phyloP scores from a whole-genome alignment of 2,888 invertebrate species.

The Plemyria rubiginata region DNA sequence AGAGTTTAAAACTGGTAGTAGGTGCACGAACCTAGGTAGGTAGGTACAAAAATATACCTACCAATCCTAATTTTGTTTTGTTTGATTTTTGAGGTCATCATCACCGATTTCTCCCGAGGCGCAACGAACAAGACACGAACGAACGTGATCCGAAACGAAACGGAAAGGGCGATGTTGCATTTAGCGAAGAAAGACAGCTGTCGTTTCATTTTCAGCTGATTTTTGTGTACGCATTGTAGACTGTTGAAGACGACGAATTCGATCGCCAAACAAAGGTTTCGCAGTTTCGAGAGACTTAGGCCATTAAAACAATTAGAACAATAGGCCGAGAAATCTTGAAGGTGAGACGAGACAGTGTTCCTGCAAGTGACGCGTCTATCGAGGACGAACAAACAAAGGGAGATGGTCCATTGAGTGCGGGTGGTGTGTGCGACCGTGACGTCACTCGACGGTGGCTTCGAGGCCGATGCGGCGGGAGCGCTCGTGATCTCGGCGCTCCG shows the following conservation, averaged over 20 bases:
- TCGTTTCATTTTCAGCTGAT: constrained; percentile 84
- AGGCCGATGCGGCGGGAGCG: constrained; percentile 79
- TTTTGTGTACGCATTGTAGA: constrained; percentile 79
- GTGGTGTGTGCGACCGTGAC: constrained; percentile 77
- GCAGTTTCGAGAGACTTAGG: constrained; percentile 40
- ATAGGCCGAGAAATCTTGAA: constrained; percentile 19
- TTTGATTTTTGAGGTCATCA: constrained; percentile 15
- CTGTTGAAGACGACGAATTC: constrained; percentile 54
- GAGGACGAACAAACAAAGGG: constrained; percentile 80
- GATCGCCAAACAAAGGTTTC: constrained; percentile 47
- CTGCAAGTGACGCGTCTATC: constrained; percentile 36
- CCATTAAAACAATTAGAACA: too few relatives aligned
- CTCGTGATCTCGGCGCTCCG: constrained; percentile 76
- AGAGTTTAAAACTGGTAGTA: too few relatives aligned
- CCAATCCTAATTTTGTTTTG: constrained; percentile 25
- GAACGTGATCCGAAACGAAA: constrained; percentile 73
- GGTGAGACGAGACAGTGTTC: constrained; percentile 45
- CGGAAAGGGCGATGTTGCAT: constrained; percentile 67
- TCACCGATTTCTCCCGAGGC: constrained; percentile 52
- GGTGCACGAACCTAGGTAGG: too few relatives aligned
- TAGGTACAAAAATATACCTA: too few relatives aligned
- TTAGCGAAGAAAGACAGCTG: constrained; percentile 80
- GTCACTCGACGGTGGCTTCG: constrained; percentile 72
- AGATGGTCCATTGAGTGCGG: constrained; percentile 79
- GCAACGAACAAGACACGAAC: constrained; percentile 67